Evolutionary conservation across 1,140 invertebrate species (phyloP).

Genomic region (Homalodisca vitripennis): DNA sequence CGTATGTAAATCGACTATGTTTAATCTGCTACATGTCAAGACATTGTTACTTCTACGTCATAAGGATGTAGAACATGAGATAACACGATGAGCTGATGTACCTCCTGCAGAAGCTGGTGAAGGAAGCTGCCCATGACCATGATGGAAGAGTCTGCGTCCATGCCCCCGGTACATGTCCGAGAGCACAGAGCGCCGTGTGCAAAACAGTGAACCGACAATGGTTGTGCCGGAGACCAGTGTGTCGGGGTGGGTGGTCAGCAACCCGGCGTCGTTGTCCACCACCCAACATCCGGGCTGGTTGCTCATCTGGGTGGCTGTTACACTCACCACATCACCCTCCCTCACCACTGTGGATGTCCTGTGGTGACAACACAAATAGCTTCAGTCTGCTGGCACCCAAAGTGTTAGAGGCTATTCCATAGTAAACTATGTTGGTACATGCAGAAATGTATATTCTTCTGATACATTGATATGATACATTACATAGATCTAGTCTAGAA

Average conservation of each 20-base stretch:
- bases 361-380: no score
- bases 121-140: conserved; percentile 71
- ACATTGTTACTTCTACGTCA: no score
- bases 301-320: background rate
- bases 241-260: conserved; percentile 80
- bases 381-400: no score
- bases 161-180: conserved; percentile 71
- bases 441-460: no score
- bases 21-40: no score
- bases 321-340: conserved; percentile 11
- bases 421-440: no score
- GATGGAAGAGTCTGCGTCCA: conserved; percentile 59
- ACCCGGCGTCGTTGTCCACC: conserved; percentile 58
- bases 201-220: conserved; percentile 80
- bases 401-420: no score
- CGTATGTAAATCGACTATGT: no score
- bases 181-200: conserved; percentile 77
- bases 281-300: conserved; percentile 46
- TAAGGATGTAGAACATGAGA: no score
- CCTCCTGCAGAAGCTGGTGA: conserved; percentile 70
- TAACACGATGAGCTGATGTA: no score
- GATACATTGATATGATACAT: no score
- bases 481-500: no score
- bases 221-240: conserved; percentile 82
- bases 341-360: conserved; percentile 15